These are phyloP conservation scores for Naso thynnoides DNA, from an alignment of 2,797 vertebrate species.

Conservation along the genomic window DNA sequence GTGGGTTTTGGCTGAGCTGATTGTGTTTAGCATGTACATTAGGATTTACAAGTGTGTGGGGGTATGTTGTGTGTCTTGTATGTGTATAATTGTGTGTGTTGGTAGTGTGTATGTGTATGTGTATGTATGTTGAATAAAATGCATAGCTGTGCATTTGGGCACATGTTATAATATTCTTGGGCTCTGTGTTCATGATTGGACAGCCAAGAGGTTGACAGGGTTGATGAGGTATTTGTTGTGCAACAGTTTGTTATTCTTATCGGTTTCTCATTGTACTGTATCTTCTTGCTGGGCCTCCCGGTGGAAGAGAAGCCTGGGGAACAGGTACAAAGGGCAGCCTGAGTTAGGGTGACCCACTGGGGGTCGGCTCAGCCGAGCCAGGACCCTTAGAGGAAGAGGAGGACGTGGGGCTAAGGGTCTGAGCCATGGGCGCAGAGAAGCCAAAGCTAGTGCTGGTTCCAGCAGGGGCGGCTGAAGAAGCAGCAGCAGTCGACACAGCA, in stretches of 20 bases:
- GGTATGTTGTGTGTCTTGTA: constrained; percentile 26
- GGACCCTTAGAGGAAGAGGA: constrained; percentile 92
- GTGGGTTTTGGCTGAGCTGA: constrained; percentile 85
- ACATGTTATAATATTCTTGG: constrained; percentile 64
- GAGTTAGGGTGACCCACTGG: constrained; percentile 91
- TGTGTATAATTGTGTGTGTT: constrained; percentile 44
- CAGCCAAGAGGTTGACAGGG: constrained; percentile 82
- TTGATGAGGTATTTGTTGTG: constrained; percentile 87
- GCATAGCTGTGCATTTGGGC: constrained; percentile 73
- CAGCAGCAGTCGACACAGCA: constrained; percentile 53
- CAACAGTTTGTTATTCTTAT: constrained; percentile 82
- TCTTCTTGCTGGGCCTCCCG: constrained; percentile 70
- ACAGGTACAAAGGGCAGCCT: constrained; percentile 40
- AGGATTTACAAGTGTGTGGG: constrained; percentile 49
- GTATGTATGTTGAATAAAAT: constrained; percentile 51
- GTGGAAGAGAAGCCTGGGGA: constrained; percentile 58
- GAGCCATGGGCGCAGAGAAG: constrained; percentile 82
- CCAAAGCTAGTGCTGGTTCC: constrained; percentile 85
- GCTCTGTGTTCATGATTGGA: constrained; percentile 74
- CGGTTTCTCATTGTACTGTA: constrained; percentile 76
- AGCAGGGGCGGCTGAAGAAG: constrained; percentile 74
- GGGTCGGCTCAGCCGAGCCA: constrained; percentile 90
- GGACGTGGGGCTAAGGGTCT: constrained; percentile 88
- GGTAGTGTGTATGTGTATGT: constrained; percentile 51
- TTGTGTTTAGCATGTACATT: constrained; percentile 84